phyloP scores from a whole-genome alignment of 2,888 invertebrate genomes.

The Acanthacorydalis orientalis region DNA sequence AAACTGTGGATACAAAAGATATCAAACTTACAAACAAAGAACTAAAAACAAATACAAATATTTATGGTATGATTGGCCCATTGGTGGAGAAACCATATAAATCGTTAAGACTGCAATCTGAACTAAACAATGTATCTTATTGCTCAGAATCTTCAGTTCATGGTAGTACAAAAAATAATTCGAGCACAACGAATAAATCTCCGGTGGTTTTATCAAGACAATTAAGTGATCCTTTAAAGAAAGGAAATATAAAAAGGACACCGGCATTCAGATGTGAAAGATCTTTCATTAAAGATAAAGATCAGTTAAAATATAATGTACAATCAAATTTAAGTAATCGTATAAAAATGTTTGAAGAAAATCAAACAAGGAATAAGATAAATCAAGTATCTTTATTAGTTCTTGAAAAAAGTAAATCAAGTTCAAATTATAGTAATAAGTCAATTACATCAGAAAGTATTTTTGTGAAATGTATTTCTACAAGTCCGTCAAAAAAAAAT shows the following conservation, averaged over 20 bases:
- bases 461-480: neutral
- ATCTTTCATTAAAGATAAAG: neutral
- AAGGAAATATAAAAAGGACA: conserved; percentile 31
- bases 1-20: no score
- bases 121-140: neutral
- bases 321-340: conserved; percentile 1
- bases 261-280: conserved; percentile 37
- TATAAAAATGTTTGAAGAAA: conserved; percentile 8
- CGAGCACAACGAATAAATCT: neutral
- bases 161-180: neutral
- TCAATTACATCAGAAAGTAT: neutral
- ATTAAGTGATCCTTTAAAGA: conserved; percentile 26
- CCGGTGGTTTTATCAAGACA: conserved; percentile 14
- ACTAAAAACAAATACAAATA: no score
- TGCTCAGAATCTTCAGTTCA: neutral
- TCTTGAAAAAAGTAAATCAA: neutral
- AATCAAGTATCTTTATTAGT: neutral
- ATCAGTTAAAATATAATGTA: neutral
- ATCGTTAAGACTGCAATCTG: neutral
- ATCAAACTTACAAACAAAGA: no score
- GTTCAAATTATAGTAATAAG: neutral
- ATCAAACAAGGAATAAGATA: conserved; percentile 10
- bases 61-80: no score
- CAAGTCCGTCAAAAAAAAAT: neutral
- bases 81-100: neutral